Evolutionary conservation across 2,113 vertebrate species (phyloP).

Genomic region (Mustela nigripes): DNA sequence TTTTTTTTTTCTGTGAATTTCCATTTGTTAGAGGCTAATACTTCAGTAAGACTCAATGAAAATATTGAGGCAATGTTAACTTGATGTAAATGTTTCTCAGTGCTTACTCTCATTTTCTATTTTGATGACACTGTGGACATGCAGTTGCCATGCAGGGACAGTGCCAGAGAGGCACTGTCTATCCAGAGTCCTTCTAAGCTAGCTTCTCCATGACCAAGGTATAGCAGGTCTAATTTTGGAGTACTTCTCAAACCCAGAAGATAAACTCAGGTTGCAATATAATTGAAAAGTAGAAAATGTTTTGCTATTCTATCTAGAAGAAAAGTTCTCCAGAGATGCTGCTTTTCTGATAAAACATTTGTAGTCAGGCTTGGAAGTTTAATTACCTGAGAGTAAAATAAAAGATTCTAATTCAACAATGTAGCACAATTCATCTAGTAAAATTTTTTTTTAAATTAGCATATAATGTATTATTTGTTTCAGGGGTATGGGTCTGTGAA

Average conservation of each 20-base stretch:
- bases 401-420: constrained; percentile 75
- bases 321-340: constrained; percentile 69
- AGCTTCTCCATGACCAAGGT: not conserved
- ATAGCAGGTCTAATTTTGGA: constrained; percentile 15
- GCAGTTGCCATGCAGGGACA: not conserved
- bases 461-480: too few relatives aligned
- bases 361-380: constrained; percentile 77
- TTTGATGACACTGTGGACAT: not conserved
- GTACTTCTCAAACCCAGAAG: constrained; percentile 44
- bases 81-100: not conserved
- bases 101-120: not conserved
- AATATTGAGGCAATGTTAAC: not conserved
- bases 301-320: constrained; percentile 71
- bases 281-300: constrained; percentile 68
- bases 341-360: constrained; percentile 80
- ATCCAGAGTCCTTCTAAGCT: not conserved
- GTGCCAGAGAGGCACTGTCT: not conserved
- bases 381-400: constrained; percentile 76
- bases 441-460: too few relatives aligned
- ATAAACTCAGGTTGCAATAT: constrained; percentile 54
- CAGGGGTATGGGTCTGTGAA: too few relatives aligned
- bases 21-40: not conserved
- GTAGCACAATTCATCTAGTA: constrained; percentile 29
- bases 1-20: not conserved
- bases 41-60: not conserved